Evolutionary conservation across 2,797 vertebrate species (phyloP).

Genomic region (Siniperca scherzeri): DNA sequence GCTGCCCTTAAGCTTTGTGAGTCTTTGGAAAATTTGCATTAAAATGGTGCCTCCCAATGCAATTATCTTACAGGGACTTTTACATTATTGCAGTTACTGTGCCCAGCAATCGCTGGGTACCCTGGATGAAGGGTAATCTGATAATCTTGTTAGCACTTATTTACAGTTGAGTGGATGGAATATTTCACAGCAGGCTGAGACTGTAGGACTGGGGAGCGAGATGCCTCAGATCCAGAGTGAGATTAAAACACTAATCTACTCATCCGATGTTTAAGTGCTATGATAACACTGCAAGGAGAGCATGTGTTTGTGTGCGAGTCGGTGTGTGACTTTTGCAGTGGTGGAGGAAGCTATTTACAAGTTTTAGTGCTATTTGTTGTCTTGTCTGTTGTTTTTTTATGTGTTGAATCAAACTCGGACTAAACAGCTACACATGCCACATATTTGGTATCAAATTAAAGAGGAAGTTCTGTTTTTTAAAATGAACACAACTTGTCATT

Average conservation of each 20-base stretch:
- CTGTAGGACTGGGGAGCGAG: slow-evolving; percentile 22
- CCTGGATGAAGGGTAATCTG: slow-evolving; percentile 73
- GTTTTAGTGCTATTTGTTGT: too few relatives aligned
- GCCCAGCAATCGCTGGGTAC: slow-evolving; percentile 60
- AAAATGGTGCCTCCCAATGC: slow-evolving; percentile 56
- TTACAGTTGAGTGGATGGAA: slow-evolving; percentile 72
- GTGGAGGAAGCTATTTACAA: neutral
- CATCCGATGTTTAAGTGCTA: slow-evolving; percentile 69
- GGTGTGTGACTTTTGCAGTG: slow-evolving; percentile 1
- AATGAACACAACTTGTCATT: too few relatives aligned
- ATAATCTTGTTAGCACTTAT: slow-evolving; percentile 81
- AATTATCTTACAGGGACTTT: slow-evolving; percentile 61
- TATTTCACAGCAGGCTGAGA: slow-evolving; percentile 68
- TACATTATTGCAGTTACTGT: slow-evolving; percentile 52
- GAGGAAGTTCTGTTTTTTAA: too few relatives aligned
- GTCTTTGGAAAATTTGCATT: slow-evolving; percentile 55
- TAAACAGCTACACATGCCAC: too few relatives aligned
- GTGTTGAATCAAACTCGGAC: too few relatives aligned
- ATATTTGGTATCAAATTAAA: too few relatives aligned
- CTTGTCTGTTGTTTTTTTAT: too few relatives aligned
- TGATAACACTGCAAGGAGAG: slow-evolving; percentile 35
- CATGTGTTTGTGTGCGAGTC: slow-evolving; percentile 26
- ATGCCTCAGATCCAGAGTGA: slow-evolving; percentile 60
- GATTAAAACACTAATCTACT: slow-evolving; percentile 75
- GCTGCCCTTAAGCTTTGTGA: slow-evolving; percentile 62